Evolutionary conservation across 2,888 invertebrate genomes (phyloP), one percentile per base, ranked within the genome.

Genomic region (Eupeodes latifasciatus): DNA sequence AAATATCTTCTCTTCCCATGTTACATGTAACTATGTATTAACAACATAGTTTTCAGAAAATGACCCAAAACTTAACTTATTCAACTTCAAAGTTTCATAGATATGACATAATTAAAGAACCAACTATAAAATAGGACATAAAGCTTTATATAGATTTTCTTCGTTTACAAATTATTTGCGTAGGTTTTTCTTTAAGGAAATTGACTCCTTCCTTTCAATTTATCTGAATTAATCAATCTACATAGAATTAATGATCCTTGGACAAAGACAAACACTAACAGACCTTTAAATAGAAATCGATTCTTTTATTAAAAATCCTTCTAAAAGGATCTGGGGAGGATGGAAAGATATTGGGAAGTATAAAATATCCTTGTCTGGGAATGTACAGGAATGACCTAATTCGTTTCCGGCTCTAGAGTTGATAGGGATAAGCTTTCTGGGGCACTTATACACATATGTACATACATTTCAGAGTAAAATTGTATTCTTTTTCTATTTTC

Each of bases 201-300:
- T 69, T 19, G 49, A 40, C 62, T 55, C 49, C 53, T 62, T 57
- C 69, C 64, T 62, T 49, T 64, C 44, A 64, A 61, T 81, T 81
- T 85, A 85, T 85, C 85, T 61, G 61, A 77, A 71, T 81, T 81
- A 85, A 85, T 85, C 81, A 85, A 85, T 85, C 81, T 72, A 36
- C 59, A 59, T 36, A 49, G 72, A 81, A 77, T 72, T 77, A 81
- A 85, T 81, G 64, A 66, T 27, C 49, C 72, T 78, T 67, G 44
- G 59, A 77, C 16, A 51, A 47, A 62, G 40, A 61, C 57, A 77
- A 71, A 72, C 71, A 53, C 40, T 76, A 76, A 66, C 76, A 47
- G 75, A 72, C 57, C 53, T 64, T 71, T 76, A 55, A 49, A 53
- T 16, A 36, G 16, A 47, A 81, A 59, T 57, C 49, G 49, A 67